Conservation (phyloP, 2,888 invertebrate genomes). For the Altica lythri region DNA sequence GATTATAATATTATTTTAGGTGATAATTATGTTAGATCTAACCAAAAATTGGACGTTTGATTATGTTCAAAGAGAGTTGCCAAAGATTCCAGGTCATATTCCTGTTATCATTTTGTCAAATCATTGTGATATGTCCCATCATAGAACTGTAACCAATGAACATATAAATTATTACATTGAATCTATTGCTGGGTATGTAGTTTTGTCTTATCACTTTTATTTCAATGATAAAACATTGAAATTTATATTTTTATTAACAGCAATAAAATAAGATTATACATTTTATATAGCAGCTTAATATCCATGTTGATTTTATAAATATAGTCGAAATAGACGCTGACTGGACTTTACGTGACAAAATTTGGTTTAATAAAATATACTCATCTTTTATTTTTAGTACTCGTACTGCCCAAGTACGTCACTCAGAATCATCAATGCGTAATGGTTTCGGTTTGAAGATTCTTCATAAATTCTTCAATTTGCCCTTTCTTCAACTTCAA, state of each 20-base stretch:
- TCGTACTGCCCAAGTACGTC: constrained; percentile 73
- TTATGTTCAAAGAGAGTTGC: constrained; percentile 87
- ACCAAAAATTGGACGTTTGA: constrained; percentile 97
- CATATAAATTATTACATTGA: constrained; percentile 74
- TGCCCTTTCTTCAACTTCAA: constrained; percentile 91
- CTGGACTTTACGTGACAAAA: too few relatives aligned
- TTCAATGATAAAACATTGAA: background rate
- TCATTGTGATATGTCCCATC: constrained; percentile 97
- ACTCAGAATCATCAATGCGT: constrained; percentile 92
- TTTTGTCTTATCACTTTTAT: constrained; percentile 1
- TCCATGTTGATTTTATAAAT: too few relatives aligned
- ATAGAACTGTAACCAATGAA: constrained; percentile 79
- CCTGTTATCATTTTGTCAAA: constrained; percentile 91
- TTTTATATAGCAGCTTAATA: too few relatives aligned
- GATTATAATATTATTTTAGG: constrained; percentile 5
- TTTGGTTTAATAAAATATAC: too few relatives aligned
- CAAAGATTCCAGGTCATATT: constrained; percentile 76
- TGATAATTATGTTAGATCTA: constrained; percentile 91
- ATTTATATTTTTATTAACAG: constrained; percentile 14
- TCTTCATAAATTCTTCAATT: constrained; percentile 92
- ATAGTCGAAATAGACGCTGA: too few relatives aligned
- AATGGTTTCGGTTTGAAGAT: constrained; percentile 93
- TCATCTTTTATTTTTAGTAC: constrained; percentile 46
- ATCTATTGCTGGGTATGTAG: constrained; percentile 61
- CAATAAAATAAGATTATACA: too few relatives aligned